These are phyloP conservation scores for Schmidtea mediterranea DNA, from an alignment of 1,140 invertebrate species.

Conservation along the genomic window DNA sequence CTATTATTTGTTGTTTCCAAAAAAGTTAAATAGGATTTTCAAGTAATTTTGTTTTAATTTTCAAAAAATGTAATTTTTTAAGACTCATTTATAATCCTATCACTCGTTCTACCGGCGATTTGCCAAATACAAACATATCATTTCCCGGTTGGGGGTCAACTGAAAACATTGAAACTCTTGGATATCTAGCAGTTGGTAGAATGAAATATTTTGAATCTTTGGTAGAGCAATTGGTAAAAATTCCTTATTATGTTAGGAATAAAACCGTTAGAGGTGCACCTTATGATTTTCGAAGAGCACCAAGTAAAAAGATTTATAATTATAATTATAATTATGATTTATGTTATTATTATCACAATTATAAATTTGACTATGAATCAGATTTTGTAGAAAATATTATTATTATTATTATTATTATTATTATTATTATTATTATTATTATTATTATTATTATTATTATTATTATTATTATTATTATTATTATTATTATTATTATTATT, in stretches of 20 bases:
- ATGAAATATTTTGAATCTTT: neutral
- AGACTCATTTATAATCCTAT: slow-evolving; percentile 52
- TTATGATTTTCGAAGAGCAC: slow-evolving; percentile 62
- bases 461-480: no score
- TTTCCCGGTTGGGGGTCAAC: slow-evolving; percentile 63
- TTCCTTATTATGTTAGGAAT: slow-evolving; percentile 2
- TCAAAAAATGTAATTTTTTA: neutral
- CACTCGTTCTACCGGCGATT: slow-evolving; percentile 51
- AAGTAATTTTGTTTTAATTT: no score
- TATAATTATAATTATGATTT: no score
- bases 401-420: no score
- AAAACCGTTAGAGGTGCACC: slow-evolving; percentile 46
- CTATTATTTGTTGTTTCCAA: neutral
- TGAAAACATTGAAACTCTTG: slow-evolving; percentile 54
- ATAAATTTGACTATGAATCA: no score
- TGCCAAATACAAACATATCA: slow-evolving; percentile 53
- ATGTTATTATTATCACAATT: no score
- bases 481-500: no score
- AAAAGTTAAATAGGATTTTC: neutral
- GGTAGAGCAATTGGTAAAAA: neutral
- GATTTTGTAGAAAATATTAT: no score
- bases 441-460: no score
- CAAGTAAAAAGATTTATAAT: neutral
- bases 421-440: no score
- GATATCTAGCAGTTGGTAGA: slow-evolving; percentile 28